phyloP scores from a whole-genome alignment of 2,113 vertebrate genomes.

The Vulpes ferrilata region DNA sequence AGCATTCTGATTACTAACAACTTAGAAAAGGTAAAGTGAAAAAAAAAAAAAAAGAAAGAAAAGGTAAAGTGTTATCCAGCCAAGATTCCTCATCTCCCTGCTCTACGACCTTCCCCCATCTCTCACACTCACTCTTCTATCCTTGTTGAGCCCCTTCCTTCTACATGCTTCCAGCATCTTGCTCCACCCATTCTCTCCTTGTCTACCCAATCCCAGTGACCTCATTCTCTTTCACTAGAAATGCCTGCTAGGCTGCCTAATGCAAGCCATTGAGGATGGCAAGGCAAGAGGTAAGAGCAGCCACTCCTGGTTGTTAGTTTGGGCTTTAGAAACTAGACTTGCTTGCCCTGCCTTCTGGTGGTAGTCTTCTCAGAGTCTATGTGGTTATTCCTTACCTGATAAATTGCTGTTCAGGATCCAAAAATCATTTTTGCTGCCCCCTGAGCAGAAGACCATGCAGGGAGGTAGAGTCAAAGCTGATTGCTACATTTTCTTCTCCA shows the following conservation, averaged over 20 bases:
- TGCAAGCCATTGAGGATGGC: background rate
- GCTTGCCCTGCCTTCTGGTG: background rate
- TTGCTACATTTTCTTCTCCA: background rate
- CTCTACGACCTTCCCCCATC: background rate
- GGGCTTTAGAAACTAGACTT: background rate
- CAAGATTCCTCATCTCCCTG: background rate
- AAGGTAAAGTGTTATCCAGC: background rate
- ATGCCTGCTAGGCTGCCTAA: background rate
- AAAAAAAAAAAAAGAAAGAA: too few species aligned
- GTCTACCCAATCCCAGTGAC: background rate
- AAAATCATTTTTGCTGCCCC: background rate
- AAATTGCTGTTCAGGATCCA: background rate
- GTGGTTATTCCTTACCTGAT: background rate
- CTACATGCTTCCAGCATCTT: background rate
- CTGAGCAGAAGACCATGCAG: background rate
- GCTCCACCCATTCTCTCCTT: background rate
- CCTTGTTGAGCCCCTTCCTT: background rate
- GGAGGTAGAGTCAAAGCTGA: background rate
- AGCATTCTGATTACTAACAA: background rate
- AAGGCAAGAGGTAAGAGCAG: background rate
- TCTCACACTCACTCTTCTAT: background rate
- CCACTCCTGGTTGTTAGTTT: background rate
- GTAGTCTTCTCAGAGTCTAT: background rate
- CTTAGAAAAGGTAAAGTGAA: too few species aligned
- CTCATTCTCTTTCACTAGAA: background rate